These are phyloP conservation scores for Eilema caniola DNA, from an alignment of 2,888 invertebrate genomes.

Conservation along the genomic window DNA sequence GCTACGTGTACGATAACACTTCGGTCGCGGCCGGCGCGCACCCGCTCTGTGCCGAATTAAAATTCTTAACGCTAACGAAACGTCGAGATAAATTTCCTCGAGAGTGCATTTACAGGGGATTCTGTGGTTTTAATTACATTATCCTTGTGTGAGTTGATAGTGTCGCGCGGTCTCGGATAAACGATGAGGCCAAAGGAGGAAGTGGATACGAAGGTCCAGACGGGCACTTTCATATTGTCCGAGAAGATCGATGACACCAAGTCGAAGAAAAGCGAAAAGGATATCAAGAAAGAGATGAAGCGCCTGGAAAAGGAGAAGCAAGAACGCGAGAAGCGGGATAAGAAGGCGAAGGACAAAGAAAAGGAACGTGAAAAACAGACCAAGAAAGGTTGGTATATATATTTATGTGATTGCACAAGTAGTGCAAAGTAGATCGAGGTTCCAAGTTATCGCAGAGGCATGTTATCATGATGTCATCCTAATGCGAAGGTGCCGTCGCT, in stretches of 20 bases:
- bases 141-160: slow-evolving; percentile 64
- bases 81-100: slow-evolving; percentile 62
- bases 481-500: slow-evolving; percentile 59
- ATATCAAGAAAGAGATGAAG: slow-evolving; percentile 85
- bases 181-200: slow-evolving; percentile 82
- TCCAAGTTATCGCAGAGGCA: slow-evolving; percentile 37
- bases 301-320: slow-evolving; percentile 82
- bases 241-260: slow-evolving; percentile 86
- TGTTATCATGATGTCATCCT: slow-evolving; percentile 74
- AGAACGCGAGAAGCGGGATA: slow-evolving; percentile 83
- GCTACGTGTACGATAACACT: slow-evolving; percentile 67
- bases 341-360: slow-evolving; percentile 84
- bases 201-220: slow-evolving; percentile 75
- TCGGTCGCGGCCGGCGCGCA: slow-evolving; percentile 55
- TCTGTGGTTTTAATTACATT: slow-evolving; percentile 65
- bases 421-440: slow-evolving; percentile 28
- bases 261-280: slow-evolving; percentile 81
- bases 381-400: slow-evolving; percentile 73
- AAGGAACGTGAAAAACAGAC: slow-evolving; percentile 80
- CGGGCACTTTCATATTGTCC: slow-evolving; percentile 86
- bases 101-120: slow-evolving; percentile 72
- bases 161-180: slow-evolving; percentile 46
- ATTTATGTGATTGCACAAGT: slow-evolving; percentile 25
- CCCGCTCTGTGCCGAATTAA: slow-evolving; percentile 69
- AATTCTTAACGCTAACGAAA: slow-evolving; percentile 67